Conservation (phyloP, 2,888 invertebrate species). For the Metopia argyrocephala region DNA sequence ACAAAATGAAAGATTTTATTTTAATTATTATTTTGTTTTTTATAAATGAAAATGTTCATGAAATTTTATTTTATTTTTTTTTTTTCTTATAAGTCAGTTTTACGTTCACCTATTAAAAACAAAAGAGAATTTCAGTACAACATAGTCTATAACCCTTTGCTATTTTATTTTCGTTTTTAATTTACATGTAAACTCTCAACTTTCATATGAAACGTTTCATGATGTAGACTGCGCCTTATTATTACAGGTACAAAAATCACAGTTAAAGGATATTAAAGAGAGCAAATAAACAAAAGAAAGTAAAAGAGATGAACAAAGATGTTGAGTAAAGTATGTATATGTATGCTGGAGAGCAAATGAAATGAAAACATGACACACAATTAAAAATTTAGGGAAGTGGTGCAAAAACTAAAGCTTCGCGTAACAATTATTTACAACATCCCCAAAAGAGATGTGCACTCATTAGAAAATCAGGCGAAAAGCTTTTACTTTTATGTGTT, state of each 20-base stretch:
- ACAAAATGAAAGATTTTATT: no score
- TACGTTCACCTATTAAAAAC: no score
- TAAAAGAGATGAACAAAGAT: slow-evolving; percentile 12
- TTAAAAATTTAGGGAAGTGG: slow-evolving; percentile 59
- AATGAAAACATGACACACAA: slow-evolving; percentile 48
- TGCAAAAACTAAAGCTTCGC: slow-evolving; percentile 54
- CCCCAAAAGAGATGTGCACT: slow-evolving; percentile 23
- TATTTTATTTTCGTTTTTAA: no score
- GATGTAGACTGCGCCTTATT: no score
- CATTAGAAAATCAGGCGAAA: slow-evolving; percentile 2
- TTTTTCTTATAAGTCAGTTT: no score
- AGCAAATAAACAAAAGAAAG: slow-evolving; percentile 12
- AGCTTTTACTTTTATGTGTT: slow-evolving; percentile 8
- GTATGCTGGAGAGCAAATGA: background rate
- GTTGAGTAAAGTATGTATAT: background rate
- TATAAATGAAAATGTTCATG: no score
- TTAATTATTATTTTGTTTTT: no score
- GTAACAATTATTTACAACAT: background rate
- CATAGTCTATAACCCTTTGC: no score
- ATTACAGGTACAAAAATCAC: background rate
- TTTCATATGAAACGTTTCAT: no score
- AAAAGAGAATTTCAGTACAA: no score
- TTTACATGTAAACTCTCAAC: no score
- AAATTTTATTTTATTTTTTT: no score
- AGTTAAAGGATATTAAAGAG: background rate